Evolutionary conservation across 2,888 invertebrate species (phyloP).

Genomic region (Flexamia atlantica): DNA sequence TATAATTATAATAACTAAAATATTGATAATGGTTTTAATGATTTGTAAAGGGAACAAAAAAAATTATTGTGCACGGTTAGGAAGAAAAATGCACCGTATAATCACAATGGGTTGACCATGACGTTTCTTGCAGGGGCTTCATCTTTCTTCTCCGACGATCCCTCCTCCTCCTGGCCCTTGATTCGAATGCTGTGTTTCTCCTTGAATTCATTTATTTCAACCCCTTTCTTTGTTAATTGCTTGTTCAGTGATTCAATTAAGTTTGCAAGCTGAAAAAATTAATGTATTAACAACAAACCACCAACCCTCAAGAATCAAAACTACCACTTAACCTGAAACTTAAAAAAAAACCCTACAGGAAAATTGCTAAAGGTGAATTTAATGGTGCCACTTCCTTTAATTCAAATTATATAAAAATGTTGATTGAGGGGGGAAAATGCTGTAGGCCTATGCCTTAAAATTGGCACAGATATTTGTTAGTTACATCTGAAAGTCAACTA

Average conservation of each 20-base stretch:
- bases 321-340: too few relatives aligned
- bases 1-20: conserved; percentile 10
- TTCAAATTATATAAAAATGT: too few relatives aligned
- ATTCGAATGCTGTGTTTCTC: conserved; percentile 93
- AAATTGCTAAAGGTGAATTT: too few relatives aligned
- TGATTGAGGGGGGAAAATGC: too few relatives aligned
- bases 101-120: conserved; percentile 69
- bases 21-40: neutral
- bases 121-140: conserved; percentile 67
- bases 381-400: too few relatives aligned
- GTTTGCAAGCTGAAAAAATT: conserved; percentile 84
- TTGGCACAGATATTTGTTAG: too few relatives aligned
- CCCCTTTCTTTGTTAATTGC: conserved; percentile 90
- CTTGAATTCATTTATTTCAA: conserved; percentile 94
- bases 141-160: conserved; percentile 63
- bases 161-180: conserved; percentile 81
- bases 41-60: neutral
- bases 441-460: too few relatives aligned
- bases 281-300: too few relatives aligned
- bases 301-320: too few relatives aligned
- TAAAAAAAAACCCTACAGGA: too few relatives aligned
- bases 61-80: conserved; percentile 1
- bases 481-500: too few relatives aligned
- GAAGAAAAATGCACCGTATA: neutral
- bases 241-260: conserved; percentile 88